Evolutionary conservation across 2,797 vertebrate genomes (phyloP).

Genomic region (Falco novaeseelandiae): DNA sequence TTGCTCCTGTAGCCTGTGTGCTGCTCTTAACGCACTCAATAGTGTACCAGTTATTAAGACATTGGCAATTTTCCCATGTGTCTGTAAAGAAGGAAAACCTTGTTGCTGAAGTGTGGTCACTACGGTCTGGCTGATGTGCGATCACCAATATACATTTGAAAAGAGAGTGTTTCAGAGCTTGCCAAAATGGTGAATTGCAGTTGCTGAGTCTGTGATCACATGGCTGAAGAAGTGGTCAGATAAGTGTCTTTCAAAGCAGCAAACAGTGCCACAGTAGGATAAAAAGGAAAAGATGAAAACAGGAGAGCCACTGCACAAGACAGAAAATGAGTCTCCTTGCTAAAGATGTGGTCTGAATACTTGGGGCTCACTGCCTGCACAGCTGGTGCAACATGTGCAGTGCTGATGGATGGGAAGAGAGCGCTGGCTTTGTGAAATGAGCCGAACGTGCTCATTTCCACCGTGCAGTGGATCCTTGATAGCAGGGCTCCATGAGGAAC

Average conservation of each 20-base stretch:
- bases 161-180: background rate
- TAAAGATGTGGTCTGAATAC: background rate
- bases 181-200: background rate
- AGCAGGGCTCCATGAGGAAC: background rate
- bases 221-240: background rate
- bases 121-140: background rate
- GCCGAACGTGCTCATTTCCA: background rate
- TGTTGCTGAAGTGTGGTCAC: background rate
- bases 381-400: background rate
- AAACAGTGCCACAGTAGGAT: background rate
- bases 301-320: background rate
- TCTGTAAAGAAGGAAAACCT: background rate
- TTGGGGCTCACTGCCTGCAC: background rate
- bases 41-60: background rate
- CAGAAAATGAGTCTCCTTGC: background rate
- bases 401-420: background rate
- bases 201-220: fast-evolving
- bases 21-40: background rate
- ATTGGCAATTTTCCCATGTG: background rate
- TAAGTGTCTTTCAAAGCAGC: background rate
- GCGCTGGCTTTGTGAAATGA: background rate
- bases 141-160: background rate
- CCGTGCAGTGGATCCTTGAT: background rate
- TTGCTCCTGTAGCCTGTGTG: background rate
- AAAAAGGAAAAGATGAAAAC: background rate